Conservation (phyloP, 2,797 vertebrate genomes). For the Scyliorhinus canicula region DNA sequence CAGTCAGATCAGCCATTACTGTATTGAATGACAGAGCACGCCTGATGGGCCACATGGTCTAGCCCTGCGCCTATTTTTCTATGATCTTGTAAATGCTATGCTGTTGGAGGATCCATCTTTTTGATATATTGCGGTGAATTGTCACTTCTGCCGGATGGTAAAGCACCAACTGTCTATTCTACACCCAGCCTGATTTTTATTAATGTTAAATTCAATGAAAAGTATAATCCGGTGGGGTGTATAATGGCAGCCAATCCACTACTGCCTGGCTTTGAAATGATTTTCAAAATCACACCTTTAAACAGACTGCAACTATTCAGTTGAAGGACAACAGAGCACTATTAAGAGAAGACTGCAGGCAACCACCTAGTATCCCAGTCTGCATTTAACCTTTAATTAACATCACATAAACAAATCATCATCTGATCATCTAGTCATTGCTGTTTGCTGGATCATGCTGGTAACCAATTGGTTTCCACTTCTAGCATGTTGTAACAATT, state of each 20-base stretch:
- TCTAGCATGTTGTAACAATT: not conserved
- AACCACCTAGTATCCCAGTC: too few relatives aligned
- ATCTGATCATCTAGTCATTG: not conserved
- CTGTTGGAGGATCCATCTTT: not conserved
- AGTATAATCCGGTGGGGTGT: not conserved
- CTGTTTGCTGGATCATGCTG: not conserved
- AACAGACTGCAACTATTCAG: not conserved
- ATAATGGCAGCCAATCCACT: too few relatives aligned
- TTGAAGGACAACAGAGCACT: not conserved
- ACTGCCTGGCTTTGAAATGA: not conserved
- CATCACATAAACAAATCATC: not conserved
- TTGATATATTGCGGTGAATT: not conserved
- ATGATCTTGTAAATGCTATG: too few relatives aligned
- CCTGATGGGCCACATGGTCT: too few relatives aligned
- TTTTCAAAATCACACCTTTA: not conserved
- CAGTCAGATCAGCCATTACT: too few relatives aligned
- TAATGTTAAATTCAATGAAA: not conserved
- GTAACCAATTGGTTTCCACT: not conserved
- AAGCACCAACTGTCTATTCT: not conserved
- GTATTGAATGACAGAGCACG: too few relatives aligned
- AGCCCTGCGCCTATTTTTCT: too few relatives aligned
- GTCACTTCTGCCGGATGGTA: not conserved
- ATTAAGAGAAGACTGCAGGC: not conserved
- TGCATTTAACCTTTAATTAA: not conserved
- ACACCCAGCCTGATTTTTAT: not conserved